Evolutionary conservation across 2,888 invertebrate species (phyloP), one percentile per base, ranked within the genome.

Genomic region (Auanema freiburgensis): DNA sequence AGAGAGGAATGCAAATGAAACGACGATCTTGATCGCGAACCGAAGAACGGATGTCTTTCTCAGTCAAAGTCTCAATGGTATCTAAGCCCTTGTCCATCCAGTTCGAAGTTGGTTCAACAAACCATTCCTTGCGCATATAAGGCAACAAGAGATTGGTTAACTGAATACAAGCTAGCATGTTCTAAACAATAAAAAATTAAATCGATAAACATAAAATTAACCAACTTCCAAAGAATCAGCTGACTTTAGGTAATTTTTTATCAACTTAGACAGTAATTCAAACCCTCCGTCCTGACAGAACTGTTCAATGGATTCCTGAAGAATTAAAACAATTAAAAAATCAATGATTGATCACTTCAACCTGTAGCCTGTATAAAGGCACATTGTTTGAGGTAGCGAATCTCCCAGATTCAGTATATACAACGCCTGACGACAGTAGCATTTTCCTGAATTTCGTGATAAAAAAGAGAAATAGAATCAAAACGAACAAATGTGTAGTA

Each of bases 41-140:
- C 4, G 63, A 41, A 58, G 65, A 63, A 6, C 68, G 63, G 4
- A 69, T 58, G 14, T 69, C 68, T 14, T 61, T 63, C 49, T 69
- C 68, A 12, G 21, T 62, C 4, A 66, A 57, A 11, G 53, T 40
- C 24, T 52, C 58, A n/a, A 65, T 61, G 2, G 60, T 58, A 23
- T 65, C 59, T 14, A 65, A 52, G 21, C 57, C 42, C 52, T 57
- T 63, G 6, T 18, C 1, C 3, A 68, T 21, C 62, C 63, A 68
- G 4, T 41, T 49, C 46, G 63, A 59, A 23, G 63, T 21, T 16
- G 57, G 60, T 25, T 54, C 50, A 1, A 59, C 40, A 16, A 65
- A 65, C 18, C 51, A 1, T 16, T 65, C 60, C 12, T 63, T 59
- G 5, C 16, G 21, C 46, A 46, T 18, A 46, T 46, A 46, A 21